Conservation (phyloP, 2,797 vertebrate genomes). For the Falco concolor region DNA sequence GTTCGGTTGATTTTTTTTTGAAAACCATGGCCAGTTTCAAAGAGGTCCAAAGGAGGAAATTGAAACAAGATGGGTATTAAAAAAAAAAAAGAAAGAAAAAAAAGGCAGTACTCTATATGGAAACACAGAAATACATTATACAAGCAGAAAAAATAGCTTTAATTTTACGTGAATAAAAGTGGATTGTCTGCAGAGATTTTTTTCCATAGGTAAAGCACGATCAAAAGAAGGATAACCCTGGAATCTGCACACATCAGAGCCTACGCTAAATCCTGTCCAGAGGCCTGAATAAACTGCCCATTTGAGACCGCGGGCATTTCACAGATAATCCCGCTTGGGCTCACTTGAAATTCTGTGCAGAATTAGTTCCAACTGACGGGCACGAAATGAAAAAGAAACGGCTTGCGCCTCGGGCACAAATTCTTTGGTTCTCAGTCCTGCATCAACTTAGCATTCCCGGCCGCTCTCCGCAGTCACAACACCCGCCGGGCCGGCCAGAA, state of each 20-base stretch:
- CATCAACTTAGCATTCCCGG: slow-evolving; percentile 1
- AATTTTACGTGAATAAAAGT: slow-evolving; percentile 22
- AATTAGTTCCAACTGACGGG: slow-evolving; percentile 67
- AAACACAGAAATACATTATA: not conserved
- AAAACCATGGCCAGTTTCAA: not conserved
- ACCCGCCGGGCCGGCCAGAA: not conserved
- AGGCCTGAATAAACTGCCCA: slow-evolving; percentile 61
- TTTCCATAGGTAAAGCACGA: slow-evolving; percentile 36
- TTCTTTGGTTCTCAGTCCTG: slow-evolving; percentile 38
- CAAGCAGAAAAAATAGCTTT: not conserved
- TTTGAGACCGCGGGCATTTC: slow-evolving; percentile 45
- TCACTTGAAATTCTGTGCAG: slow-evolving; percentile 64
- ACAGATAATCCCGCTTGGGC: slow-evolving; percentile 55
- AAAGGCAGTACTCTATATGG: not conserved
- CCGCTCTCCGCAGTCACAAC: not conserved
- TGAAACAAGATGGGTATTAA: not conserved
- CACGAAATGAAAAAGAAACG: slow-evolving; percentile 65
- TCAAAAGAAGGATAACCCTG: slow-evolving; percentile 55
- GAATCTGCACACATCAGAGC: slow-evolving; percentile 61
- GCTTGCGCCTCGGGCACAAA: slow-evolving; percentile 41
- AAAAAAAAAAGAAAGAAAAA: not conserved
- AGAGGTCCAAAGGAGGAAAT: not conserved
- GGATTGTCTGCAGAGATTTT: slow-evolving; percentile 1
- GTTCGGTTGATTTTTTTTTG: not conserved
- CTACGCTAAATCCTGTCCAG: slow-evolving; percentile 49